phyloP scores from a whole-genome alignment of 2,888 invertebrate genomes.

The Campoplex nolae region DNA sequence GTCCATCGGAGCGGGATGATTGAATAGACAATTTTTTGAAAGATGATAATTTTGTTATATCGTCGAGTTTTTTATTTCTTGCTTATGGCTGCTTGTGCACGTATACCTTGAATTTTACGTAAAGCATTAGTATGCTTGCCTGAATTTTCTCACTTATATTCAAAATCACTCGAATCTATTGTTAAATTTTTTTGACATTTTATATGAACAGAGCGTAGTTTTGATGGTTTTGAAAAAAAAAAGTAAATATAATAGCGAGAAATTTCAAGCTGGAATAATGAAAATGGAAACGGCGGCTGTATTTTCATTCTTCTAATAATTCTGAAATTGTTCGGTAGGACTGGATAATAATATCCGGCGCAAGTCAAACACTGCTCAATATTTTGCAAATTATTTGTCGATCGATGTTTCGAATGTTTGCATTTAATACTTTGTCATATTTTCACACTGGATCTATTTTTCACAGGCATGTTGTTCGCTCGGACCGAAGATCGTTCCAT shows the following conservation, averaged over 20 bases:
- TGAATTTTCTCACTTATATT: not conserved
- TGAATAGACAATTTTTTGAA: too few species aligned
- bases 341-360: not conserved
- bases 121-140: not conserved
- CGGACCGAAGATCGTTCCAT: conserved; percentile 50
- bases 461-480: conserved; percentile 45
- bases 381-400: not conserved
- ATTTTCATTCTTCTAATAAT: not conserved
- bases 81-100: not conserved
- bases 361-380: conserved; percentile 2
- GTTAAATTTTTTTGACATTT: not conserved
- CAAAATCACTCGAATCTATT: not conserved
- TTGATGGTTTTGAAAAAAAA: not conserved
- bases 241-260: too few species aligned
- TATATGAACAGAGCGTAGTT: not conserved
- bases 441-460: conserved; percentile 38
- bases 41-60: not conserved
- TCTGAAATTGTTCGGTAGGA: not conserved
- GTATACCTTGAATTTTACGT: not conserved
- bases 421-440: not conserved
- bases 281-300: not conserved
- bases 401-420: not conserved
- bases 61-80: not conserved
- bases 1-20: too few species aligned
- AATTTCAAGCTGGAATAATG: not conserved